Evolutionary conservation across 2,113 vertebrate genomes (phyloP), one percentile per base, ranked within the genome.

Genomic region (Paramormyrops kingsleyae): DNA sequence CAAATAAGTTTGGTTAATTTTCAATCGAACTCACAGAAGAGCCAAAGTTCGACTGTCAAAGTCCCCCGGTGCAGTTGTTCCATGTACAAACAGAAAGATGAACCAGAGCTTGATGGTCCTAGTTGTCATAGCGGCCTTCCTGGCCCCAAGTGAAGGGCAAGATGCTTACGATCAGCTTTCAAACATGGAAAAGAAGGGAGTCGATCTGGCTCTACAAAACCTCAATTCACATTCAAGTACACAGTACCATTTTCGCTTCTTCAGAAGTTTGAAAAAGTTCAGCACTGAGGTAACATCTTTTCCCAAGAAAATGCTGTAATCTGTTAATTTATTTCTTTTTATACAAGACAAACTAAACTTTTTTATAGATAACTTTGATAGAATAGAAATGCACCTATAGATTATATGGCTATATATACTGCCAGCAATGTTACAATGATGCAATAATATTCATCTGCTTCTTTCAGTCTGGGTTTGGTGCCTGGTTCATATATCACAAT

Each of bases 401-500:
- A 0, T 24, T 8, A 27, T 39, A 39, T 90, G 4, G 21, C 17
- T 89, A 27, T 46, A 12, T 74, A 9, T 31, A 70, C n/a, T 31
- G 44, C 44, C 19, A 88, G 24, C n/a, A 12, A 13, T n/a, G 6
- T n/a, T 80, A 44, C 39, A 35, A 10, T 39, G 31, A 89, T 74
- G 15, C 77, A 19, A 35, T 7, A 49, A 21, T 31, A 31, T 15
- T 15, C 56, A 46, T 31, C 5, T 93, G 2, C 89, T 42, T 44
- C 49, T 91, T 77, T 84, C 92, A 96, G 96, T 39, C 92, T 46
- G 95, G 94, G 0, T 95, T 94, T 87, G 91, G 90, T 17, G 94
- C 94, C 56, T 92, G 3, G 2, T 95, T 91, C 93, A 86, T 95
- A 87, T 94, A 92, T 90, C 95, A 96, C 50, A 90, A 95, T 91